Evolutionary conservation across 1,140 invertebrate genomes (phyloP), one percentile per base, ranked within the genome.

Genomic region (Zaprionus gabonicus): DNA sequence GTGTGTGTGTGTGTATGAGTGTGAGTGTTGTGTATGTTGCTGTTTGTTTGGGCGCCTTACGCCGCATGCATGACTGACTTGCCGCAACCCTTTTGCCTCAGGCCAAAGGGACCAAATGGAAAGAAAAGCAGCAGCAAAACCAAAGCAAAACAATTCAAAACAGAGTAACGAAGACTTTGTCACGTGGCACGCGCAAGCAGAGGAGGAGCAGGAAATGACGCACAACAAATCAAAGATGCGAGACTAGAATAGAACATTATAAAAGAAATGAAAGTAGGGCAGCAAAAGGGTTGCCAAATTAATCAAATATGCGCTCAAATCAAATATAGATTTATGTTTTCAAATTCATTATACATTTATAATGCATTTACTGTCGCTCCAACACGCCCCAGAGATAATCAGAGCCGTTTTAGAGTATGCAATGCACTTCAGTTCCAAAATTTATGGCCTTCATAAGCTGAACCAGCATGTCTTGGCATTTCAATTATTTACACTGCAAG

Each of bases 11-110:
- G 38, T 41, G 20, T 20, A 20, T 20, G 20, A 5, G 64, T 65
- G 67, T 57, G 25, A 66, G n/a, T 2, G 41, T 9, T 46, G n/a
- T 17, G 7, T 46, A 2, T 46, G n/a, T 46, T 17, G n/a, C n/a
- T 46, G 60, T 76, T 74, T 75, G 72, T 71, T 76, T 76, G 73
- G 73, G 73, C 65, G 38, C 25, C 51, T 31, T 31, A 63, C 53
- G 67, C 72, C 44, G 13, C 67, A 76, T 38, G 73, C 73, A 71
- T 76, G 73, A 65, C 67, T 76, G 73, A 76, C 44, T 76, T 71
- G 70, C 51, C 25, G 44, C 31, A 76, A 53, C 34, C 68, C 51
- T 56, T 68, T 68, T 68, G 12, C n/a, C 66, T 15, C 17, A 7
- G 15, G 51, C 15, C 63, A 9, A 57, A 66, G 27, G 10, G 12